Evolutionary conservation across 92 coral and sea anemone genomes (phyloP).

Genomic region (Zoanthus sociatus): DNA sequence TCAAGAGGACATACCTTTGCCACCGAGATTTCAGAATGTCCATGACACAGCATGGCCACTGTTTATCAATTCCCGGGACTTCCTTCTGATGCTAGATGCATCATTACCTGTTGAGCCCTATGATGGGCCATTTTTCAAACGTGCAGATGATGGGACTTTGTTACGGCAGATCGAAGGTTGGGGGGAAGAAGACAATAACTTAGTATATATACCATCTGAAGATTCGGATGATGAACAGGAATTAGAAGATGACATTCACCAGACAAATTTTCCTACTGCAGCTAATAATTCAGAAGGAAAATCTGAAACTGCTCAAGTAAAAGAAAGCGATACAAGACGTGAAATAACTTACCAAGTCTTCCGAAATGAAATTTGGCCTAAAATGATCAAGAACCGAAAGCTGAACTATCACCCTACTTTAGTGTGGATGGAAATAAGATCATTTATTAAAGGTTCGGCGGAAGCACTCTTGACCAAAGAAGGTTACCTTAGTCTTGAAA

Average conservation of each 20-base stretch:
- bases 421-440: conserved; percentile 97
- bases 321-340: conserved; percentile 74
- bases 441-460: conserved; percentile 96
- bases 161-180: conserved; percentile 85
- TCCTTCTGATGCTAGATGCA: conserved; percentile 93
- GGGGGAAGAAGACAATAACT: conserved; percentile 91
- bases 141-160: conserved; percentile 83
- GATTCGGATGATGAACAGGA: conserved; percentile 77
- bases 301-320: conserved; percentile 1
- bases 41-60: conserved; percentile 90
- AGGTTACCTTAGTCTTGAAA: conserved; percentile 77
- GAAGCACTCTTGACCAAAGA: conserved; percentile 77
- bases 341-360: conserved; percentile 94
- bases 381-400: conserved; percentile 76
- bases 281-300: conserved; percentile 21
- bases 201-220: conserved; percentile 75
- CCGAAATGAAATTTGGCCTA: conserved; percentile 86
- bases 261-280: conserved; percentile 43
- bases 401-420: conserved; percentile 89
- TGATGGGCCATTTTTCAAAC: conserved; percentile 70
- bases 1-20: conserved; percentile 67
- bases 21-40: conserved; percentile 74
- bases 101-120: conserved; percentile 79
- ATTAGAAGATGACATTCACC: conserved; percentile 64
- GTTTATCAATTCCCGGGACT: conserved; percentile 84